Evolutionary conservation across 2,797 vertebrate species (phyloP), one percentile per base, ranked within the genome.

Genomic region (Sebastes ruberrimus): DNA sequence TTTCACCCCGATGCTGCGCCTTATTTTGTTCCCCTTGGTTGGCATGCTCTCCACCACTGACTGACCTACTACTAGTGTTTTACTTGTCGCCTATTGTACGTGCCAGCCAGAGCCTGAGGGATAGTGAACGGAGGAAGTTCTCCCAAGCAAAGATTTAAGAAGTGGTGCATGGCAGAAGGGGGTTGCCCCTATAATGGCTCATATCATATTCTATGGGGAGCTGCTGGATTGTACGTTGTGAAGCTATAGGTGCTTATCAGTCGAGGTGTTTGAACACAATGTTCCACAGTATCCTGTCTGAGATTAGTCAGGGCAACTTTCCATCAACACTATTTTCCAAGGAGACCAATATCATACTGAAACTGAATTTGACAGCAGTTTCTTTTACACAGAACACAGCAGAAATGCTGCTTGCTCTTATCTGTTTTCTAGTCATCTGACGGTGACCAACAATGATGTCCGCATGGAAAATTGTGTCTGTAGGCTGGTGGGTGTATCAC

Each of bases 231-330:
- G 23, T 73, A 35, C 38, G 53, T 76, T 84, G 74, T 74, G 57
- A 23, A 52, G 32, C 63, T 71, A 9, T 71, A 18, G 69, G 56
- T 82, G 42, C 55, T 82, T 83, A 81, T 84, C 62, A 30, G 57
- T 23, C 0, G 8, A 66, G 25, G 28, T 76, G 59, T 69, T 82
- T 35, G 77, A 38, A 87, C 69, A 88, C 76, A 70, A 57, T 68
- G 22, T 74, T 68, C 27, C 23, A 33, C 22, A 7, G 20, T 53
- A 65, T 82, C 79, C 73, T 81, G 53, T 68, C 71, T 71, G 10
- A 65, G 71, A 71, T 76, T 73, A 79, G 66, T 72, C 52, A 68
- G 25, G 55, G 56, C 56, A 56, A 23, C 22, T 76, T 88, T 83
- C 78, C 66, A 56, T 53, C 46, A 68, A 6, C 6, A 0, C 30